A percentile compares a stretch with the other conserved stretches of the same genome.
Evolutionary conservation across 1,140 invertebrate genomes (phyloP).

Genomic region (Spodoptera frugiperda): DNA sequence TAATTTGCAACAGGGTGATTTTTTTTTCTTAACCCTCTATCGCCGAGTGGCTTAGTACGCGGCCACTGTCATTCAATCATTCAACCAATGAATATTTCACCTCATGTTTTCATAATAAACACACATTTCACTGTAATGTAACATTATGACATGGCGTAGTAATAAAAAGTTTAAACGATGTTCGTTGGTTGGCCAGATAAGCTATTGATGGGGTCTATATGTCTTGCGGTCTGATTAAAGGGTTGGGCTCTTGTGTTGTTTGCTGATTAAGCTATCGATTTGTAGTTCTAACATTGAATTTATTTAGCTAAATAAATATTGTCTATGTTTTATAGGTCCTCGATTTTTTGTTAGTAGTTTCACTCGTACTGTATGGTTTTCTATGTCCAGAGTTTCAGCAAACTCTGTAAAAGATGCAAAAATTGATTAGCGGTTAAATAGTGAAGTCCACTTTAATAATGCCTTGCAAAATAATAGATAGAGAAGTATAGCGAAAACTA

Average conservation of each 20-base stretch:
- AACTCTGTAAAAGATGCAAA: no score
- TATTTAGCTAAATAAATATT: neutral
- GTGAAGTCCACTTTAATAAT: no score
- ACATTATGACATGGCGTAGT: constrained; percentile 52
- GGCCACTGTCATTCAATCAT: constrained; percentile 63
- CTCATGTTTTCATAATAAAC: constrained; percentile 73
- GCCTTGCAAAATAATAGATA: no score
- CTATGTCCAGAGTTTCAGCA: no score
- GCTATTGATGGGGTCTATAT: constrained; percentile 39
- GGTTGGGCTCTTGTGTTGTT: neutral
- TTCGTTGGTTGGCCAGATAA: constrained; percentile 23
- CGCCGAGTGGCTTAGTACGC: constrained; percentile 20
- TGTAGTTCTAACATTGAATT: neutral
- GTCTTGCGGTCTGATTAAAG: constrained; percentile 27
- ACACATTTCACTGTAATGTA: constrained; percentile 57
- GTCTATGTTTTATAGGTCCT: no score
- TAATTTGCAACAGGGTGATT: constrained; percentile 27
- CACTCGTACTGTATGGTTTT: no score
- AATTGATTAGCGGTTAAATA: no score
- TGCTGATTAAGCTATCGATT: neutral
- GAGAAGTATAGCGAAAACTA: no score
- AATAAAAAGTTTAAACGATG: constrained; percentile 59
- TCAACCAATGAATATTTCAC: constrained; percentile 69
- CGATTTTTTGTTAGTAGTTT: no score
- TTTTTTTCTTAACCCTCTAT: constrained; percentile 26